Conservation (phyloP, 2,888 invertebrate species). For the Oeneis ivallda region DNA sequence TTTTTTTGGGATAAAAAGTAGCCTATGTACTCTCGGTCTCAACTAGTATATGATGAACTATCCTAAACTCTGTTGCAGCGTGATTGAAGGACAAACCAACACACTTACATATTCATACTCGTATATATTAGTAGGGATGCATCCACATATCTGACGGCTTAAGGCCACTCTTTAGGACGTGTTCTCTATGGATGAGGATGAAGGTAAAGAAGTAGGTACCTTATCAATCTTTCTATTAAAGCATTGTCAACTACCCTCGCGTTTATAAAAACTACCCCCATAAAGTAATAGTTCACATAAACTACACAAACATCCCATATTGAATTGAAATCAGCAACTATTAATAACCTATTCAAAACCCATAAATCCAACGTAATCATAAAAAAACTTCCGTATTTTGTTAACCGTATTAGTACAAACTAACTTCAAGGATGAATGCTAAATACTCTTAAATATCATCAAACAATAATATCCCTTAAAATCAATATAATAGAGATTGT, state of each 20-base stretch:
- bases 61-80: too few relatives aligned
- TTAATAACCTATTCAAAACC: conserved; percentile 25
- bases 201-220: too few relatives aligned
- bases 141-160: too few relatives aligned
- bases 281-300: conserved; percentile 14
- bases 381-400: conserved; percentile 38
- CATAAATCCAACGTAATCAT: conserved; percentile 29
- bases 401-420: conserved; percentile 1
- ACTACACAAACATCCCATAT: conserved; percentile 28
- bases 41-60: too few relatives aligned
- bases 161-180: too few relatives aligned
- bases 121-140: too few relatives aligned
- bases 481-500: conserved; percentile 20
- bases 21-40: too few relatives aligned
- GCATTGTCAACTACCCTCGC: background rate
- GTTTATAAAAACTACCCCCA: conserved; percentile 15
- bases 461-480: conserved; percentile 41
- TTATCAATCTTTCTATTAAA: background rate
- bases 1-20: too few relatives aligned
- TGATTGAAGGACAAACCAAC: too few relatives aligned
- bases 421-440: conserved; percentile 30
- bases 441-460: conserved; percentile 12
- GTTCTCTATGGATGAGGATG: too few relatives aligned
- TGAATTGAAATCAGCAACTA: conserved; percentile 21
- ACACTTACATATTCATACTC: too few relatives aligned